phyloP scores from a whole-genome alignment of 2,888 invertebrate species.

The Hypselothyrea guttata region DNA sequence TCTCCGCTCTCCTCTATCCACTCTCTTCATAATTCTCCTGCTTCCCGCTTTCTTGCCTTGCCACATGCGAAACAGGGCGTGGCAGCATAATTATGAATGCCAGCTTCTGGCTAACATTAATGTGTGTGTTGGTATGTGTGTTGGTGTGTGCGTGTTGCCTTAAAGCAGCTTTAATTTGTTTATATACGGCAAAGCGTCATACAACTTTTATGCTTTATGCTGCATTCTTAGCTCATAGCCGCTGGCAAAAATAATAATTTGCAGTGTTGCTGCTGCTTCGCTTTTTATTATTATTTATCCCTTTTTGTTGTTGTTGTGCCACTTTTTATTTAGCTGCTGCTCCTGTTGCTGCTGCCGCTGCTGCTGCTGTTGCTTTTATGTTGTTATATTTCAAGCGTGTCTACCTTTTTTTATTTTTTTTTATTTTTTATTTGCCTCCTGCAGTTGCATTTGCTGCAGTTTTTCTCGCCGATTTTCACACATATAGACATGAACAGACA shows the following conservation, averaged over 20 bases:
- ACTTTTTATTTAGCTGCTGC: constrained; percentile 36
- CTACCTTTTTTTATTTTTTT: constrained; percentile 42
- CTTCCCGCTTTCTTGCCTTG: too few species aligned
- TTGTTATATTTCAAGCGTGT: constrained; percentile 50
- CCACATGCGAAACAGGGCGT: constrained; percentile 41
- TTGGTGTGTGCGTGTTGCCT: constrained; percentile 10
- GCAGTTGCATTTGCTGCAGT: constrained; percentile 42
- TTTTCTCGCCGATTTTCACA: constrained; percentile 66
- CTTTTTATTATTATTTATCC: constrained; percentile 17
- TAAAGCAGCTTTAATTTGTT: constrained; percentile 54
- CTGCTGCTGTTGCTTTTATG: constrained; percentile 40
- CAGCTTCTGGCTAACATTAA: constrained; percentile 45
- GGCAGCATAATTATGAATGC: constrained; percentile 69
- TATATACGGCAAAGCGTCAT: constrained; percentile 14
- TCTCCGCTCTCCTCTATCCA: too few species aligned
- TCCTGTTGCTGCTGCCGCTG: constrained; percentile 21
- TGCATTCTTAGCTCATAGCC: constrained; percentile 10
- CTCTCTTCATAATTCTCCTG: too few species aligned
- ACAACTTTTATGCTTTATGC: not conserved
- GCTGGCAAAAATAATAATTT: constrained; percentile 70
- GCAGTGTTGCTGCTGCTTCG: constrained; percentile 44
- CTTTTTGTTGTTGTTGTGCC: constrained; percentile 15
- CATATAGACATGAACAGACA: constrained; percentile 42
- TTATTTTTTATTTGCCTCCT: not conserved
- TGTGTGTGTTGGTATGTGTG: constrained; percentile 12